Base-by-base conservation (phyloP, 2,797 vertebrate genomes). In the Halcyon badia region DNA sequence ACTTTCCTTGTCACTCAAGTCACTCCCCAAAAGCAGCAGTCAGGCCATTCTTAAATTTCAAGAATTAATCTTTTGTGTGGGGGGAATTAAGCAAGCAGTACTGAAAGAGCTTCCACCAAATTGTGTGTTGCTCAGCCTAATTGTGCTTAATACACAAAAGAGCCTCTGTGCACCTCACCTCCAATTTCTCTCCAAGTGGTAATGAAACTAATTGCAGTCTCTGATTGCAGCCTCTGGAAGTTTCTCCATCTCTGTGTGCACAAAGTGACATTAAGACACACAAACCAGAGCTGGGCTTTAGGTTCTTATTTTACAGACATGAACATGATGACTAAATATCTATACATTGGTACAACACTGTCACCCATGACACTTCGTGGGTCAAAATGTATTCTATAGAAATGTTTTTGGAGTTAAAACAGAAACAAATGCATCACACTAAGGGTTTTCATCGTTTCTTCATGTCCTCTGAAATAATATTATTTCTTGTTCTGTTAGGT, bases 111-210 rank as follows among this genome's bases (percentile, higher is more conserved):
- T 93, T 79, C 39, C 46, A 76, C 70, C 42, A 79, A 83, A 79
- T 79, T 78, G 18, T 72, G 73, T 76, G 69, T 92, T 8, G 1
- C 30, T 90, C 41, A 70, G 70, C 20, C 35, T 72, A 3, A 7
- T 42, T 41, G 51, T 52, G 33, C 83, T 88, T 73, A 95, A 84
- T 73, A 72, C 73, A 94, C 70, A 94, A 90, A 94, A 94, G 49
- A 44, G 9, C n/a, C 88, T 87, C 35, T 82, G 51, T 90, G 80
- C 14, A 73, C 70, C 90, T 62, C 78, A n/a, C 30, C 37, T 91
- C 58, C 41, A 17, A 20, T 60, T 64, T 25, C 58, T 94, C 52
- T 87, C 61, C 16, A 10, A 68, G 52, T 10, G 31, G 64, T 46
- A 60, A 70, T 60, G 51, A 84, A 87, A 48, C 51, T 92, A 82